Conservation (phyloP, 2,113 vertebrate species). For the Bombycilla garrulus region DNA sequence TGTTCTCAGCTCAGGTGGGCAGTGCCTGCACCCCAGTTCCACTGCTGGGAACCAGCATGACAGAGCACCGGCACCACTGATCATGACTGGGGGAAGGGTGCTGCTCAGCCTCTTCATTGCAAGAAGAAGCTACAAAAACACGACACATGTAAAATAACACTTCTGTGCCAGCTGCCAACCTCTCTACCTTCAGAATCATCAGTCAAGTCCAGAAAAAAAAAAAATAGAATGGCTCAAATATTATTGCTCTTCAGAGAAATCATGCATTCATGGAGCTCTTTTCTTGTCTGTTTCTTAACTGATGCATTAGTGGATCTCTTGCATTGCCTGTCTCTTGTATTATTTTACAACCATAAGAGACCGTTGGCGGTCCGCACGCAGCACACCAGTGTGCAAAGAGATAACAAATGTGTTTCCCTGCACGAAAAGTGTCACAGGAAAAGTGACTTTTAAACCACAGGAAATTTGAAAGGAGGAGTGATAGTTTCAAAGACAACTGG, state of each 20-base stretch:
- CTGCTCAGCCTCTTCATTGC: not conserved
- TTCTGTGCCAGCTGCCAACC: not conserved
- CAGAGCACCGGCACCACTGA: not conserved
- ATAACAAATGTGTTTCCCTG: not conserved
- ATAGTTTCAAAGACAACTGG: not conserved
- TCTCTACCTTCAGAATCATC: not conserved
- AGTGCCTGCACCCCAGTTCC: not conserved
- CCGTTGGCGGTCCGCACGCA: not conserved
- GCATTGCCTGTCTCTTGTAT: not conserved
- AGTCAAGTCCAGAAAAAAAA: not conserved
- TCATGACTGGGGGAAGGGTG: fast-evolving
- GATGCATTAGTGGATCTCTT: not conserved
- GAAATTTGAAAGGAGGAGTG: not conserved
- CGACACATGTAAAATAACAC: too few relatives aligned
- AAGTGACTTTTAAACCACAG: not conserved
- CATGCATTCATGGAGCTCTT: not conserved
- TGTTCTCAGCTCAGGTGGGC: not conserved
- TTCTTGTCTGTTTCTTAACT: not conserved
- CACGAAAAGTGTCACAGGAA: not conserved
- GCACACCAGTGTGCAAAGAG: not conserved
- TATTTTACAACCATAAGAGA: not conserved
- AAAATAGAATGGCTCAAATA: not conserved
- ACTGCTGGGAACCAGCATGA: not conserved
- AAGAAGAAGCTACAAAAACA: not conserved
- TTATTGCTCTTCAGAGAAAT: not conserved